Base-by-base conservation (phyloP, 2,888 invertebrate genomes). In the Drosophila greeni region DNA sequence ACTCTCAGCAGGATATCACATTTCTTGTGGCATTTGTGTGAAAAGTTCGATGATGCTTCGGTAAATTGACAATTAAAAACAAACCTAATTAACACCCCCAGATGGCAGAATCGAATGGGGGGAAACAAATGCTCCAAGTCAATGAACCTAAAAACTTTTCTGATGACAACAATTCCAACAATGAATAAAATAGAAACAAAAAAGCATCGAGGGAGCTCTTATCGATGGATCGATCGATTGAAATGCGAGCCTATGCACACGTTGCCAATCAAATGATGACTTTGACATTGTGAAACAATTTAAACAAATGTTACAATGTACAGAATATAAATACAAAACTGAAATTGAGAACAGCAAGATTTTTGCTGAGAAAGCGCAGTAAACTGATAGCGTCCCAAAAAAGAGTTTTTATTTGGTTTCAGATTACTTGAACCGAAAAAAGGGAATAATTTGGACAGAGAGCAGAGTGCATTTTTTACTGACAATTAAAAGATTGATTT, bases 1-100 rank as follows among this genome's bases (percentile, higher is more conserved):
- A 11, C 11, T 29, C 11, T 8, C 3, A 8, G 2, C 14, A n/a
- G n/a, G n/a, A 23, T 14, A 40, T 40, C 20, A 40, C 40, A 40
- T 23, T 14, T 14, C 36, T 16, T 5, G 18, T 5, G 8, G 40
- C 5, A 24, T 42, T n/a, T 24, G 24, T 24, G 18, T 47, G 14
- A 9, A 47, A 45, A 20, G 29, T 52, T 47, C 52, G 43, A 37
- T 62, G 43, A 37, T 62, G 49, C 66, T 47, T 52, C 75, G 37
- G 59, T 72, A 66, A 79, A 79, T 78, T 70, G 72, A 66, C 66
- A 84, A 79, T 76, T 84, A 76, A 82, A 82, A 67, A 49, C 47
- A 78, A 72, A 82, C 70, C 75, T 65, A 79, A 79, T 79, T 79
- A 79, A 72, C 82, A 79, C 84, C 61, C 69, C 51, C 69, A 23